phyloP scores from a whole-genome alignment of 1,140 invertebrate species.

The Drosophila fuyamai region DNA sequence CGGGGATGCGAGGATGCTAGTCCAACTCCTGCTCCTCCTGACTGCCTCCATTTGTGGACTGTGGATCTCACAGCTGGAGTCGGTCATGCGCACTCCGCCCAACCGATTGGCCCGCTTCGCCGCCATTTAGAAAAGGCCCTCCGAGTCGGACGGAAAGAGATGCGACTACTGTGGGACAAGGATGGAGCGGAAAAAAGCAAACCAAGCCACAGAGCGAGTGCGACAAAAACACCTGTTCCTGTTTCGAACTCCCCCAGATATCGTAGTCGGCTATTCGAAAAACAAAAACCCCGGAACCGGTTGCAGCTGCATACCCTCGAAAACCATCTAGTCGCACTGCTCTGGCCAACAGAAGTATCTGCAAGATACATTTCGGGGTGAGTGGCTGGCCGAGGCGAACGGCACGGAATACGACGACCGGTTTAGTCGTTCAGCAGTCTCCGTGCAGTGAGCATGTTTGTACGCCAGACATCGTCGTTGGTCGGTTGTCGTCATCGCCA shows the following conservation, averaged over 20 bases:
- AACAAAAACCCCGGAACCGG: slow-evolving; percentile 52
- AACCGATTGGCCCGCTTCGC: slow-evolving; percentile 84
- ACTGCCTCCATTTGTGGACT: slow-evolving; percentile 76
- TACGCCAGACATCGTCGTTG: slow-evolving; percentile 30
- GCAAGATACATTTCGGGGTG: slow-evolving; percentile 59
- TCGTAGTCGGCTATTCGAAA: slow-evolving; percentile 5
- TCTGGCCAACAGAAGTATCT: slow-evolving; percentile 24
- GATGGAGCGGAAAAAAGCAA: slow-evolving; percentile 20
- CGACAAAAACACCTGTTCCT: slow-evolving; percentile 76
- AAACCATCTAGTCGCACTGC: slow-evolving; percentile 19
- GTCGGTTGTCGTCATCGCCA: slow-evolving; percentile 38
- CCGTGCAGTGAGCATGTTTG: slow-evolving; percentile 75
- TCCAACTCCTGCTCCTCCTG: slow-evolving; percentile 7
- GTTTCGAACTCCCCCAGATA: slow-evolving; percentile 31
- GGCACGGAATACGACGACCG: slow-evolving; percentile 45
- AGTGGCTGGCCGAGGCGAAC: slow-evolving; percentile 38
- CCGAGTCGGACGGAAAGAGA: background rate
- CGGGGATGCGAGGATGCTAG: background rate
- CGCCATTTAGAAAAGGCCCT: slow-evolving; percentile 76
- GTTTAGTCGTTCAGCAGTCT: slow-evolving; percentile 80
- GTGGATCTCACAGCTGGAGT: slow-evolving; percentile 44
- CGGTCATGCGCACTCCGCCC: slow-evolving; percentile 70
- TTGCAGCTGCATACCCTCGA: slow-evolving; percentile 47
- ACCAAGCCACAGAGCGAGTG: slow-evolving; percentile 53
- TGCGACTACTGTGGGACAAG: slow-evolving; percentile 18